Base-by-base conservation (phyloP, 2,888 invertebrate species). In the Drosophila borealis region DNA sequence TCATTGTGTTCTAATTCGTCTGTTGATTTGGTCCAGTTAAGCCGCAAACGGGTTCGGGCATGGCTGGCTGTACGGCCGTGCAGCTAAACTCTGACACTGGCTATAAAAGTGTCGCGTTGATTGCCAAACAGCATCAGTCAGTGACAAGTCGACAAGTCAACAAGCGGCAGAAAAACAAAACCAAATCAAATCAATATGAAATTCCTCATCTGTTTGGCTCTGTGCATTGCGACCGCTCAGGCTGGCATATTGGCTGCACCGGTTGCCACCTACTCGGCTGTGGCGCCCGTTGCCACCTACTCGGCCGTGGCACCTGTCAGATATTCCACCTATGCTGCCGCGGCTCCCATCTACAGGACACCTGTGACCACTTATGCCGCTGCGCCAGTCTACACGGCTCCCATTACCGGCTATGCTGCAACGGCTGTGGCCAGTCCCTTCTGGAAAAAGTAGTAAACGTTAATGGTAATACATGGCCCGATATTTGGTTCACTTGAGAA, bases 1-100 rank as follows among this genome's bases (percentile, higher is more conserved):
- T n/a, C 69, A 74, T 69, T 62, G 75, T 61, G 72, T 72, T 74
- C 75, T 69, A 42, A 57, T 44, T 68, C 21, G 42, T 36, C n/a
- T 14, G 42, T 48, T 42, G 34, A 36, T 33, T 59, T 37, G 55
- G 41, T 14, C 4, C 37, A 55, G 51, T 56, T 41, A 51, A 68
- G 69, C 62, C 59, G 37, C 69, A 74, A 73, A 75, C 72, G 45
- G 44, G 69, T 72, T 72, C 29, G 8, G 29, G 8, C 29, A 29
- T 2, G 2, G 29, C 29, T 17, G 17, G 17, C 17, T 17, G 17
- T 44, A 68, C 33, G 44, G 44, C n/a, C n/a, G 41, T 66, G 45
- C 46, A 29, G 19, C 17, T 14, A 25, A 60, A 14, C 59, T 14
- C 17, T 44, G 39, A 25, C 11, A 29, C 48, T 29, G 70, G 11